Evolutionary conservation across 2,888 invertebrate species (phyloP), one percentile per base, ranked within the genome.

Genomic region (Danaus chrysippus): DNA sequence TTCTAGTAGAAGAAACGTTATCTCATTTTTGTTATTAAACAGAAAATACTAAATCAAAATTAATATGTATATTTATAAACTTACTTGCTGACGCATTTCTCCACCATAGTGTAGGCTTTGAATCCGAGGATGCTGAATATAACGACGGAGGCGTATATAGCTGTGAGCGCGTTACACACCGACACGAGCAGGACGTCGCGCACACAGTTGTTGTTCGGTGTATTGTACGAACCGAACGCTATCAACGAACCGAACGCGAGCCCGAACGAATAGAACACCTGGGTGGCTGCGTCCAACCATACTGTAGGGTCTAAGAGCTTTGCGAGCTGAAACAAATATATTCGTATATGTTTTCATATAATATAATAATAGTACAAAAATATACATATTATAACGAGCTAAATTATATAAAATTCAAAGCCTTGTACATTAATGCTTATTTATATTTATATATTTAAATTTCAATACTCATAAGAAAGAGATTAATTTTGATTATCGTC

Each of bases 191-290:
- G 92, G 42, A 98, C 97, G 78, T 98, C 98, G 58, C 97, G 92
- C 58, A 97, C 97, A 83, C 97, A 98, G 91, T 98, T 97, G 91
- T 98, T 98, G 83, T 97, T 96, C 1, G 96, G 96, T 0, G 97
- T 95, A 84, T 98, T 98, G 92, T 98, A 98, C 70, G 97, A 97
- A 60, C 98, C 98, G 83, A 98, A 98, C 0, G 98, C 98, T 75
- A 98, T 98, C 63, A 98, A 92, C 0, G 98, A 98, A 2, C 98
- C 98, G 84, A 98, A 98, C 8, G 98, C 98, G 64, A 98, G 91
- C 2, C 98, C 98, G 83, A 97, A 97, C 0, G 98, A 98, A 87
- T 98, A 98, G 91, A 98, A 98, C 2, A 98, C 98, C 91, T 98
- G 98, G 0, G 98, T 98, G 1, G 98, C 98, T 2, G 98, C 98